phyloP scores from a whole-genome alignment of 2,797 vertebrate species.

The Hydrophis major region DNA sequence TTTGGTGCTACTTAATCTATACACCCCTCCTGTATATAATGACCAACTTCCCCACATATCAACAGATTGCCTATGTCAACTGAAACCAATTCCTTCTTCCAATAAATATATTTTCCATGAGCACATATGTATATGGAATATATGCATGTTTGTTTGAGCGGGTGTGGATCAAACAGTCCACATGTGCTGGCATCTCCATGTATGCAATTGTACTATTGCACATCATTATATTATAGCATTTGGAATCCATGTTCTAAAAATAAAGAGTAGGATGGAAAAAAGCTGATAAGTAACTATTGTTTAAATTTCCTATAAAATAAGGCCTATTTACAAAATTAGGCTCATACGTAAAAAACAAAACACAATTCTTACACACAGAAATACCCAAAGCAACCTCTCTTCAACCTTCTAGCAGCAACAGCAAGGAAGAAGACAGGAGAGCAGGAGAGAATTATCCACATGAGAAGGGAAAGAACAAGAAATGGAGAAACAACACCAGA shows the following conservation, averaged over 20 bases:
- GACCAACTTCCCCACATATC: neutral
- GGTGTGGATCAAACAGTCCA: neutral
- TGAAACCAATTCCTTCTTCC: neutral
- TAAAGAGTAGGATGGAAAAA: neutral
- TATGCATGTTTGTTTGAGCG: too few species aligned
- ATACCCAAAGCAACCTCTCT: neutral
- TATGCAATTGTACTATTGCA: neutral
- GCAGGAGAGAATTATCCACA: neutral
- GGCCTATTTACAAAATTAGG: neutral
- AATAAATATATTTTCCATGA: neutral
- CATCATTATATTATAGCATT: neutral
- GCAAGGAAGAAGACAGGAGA: neutral
- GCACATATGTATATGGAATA: neutral
- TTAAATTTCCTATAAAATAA: neutral
- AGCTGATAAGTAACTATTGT: neutral
- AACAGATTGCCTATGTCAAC: neutral
- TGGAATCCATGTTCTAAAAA: neutral
- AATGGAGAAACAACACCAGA: neutral
- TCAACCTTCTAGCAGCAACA: neutral
- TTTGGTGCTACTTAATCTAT: neutral
- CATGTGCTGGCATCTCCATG: neutral
- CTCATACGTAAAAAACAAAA: neutral
- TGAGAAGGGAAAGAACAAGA: neutral
- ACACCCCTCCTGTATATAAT: neutral
- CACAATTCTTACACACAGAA: neutral